phyloP scores from a whole-genome alignment of 2,797 vertebrate species.

The Parambassis ranga region DNA sequence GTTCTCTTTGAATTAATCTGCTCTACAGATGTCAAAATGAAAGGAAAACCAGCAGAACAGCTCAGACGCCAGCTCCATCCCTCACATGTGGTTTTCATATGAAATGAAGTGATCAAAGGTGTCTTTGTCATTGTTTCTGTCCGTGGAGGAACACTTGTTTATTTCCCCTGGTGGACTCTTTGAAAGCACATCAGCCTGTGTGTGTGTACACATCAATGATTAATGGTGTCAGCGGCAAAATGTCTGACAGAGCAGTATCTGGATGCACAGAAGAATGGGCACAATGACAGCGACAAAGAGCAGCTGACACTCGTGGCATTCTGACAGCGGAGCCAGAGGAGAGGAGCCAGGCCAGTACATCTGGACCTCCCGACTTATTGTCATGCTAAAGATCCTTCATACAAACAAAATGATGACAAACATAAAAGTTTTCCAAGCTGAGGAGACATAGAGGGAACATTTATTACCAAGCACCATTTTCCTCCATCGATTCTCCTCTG shows the following conservation, averaged over 20 bases:
- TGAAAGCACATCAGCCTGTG: slow-evolving; percentile 12
- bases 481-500: slow-evolving; percentile 4
- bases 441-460: neutral
- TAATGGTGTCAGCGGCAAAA: slow-evolving; percentile 49
- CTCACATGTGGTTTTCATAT: neutral
- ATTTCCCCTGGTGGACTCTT: slow-evolving; percentile 24
- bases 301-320: slow-evolving; percentile 24
- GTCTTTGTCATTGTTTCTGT: slow-evolving; percentile 17
- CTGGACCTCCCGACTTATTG: slow-evolving; percentile 19
- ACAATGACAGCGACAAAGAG: slow-evolving; percentile 31
- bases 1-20: slow-evolving; percentile 19
- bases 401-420: slow-evolving; percentile 27
- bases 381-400: slow-evolving; percentile 12
- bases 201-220: slow-evolving; percentile 42
- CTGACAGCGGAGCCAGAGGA: slow-evolving; percentile 19
- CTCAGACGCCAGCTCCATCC: neutral
- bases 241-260: slow-evolving; percentile 48
- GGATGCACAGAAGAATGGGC: slow-evolving; percentile 22
- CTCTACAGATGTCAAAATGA: neutral
- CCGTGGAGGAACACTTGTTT: slow-evolving; percentile 13
- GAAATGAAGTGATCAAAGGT: slow-evolving; percentile 44
- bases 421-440: slow-evolving; percentile 13
- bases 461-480: neutral
- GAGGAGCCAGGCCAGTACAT: too few relatives aligned
- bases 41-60: neutral